Evolutionary conservation across 2,797 vertebrate species (phyloP), one percentile per base, ranked within the genome.

Genomic region (Microchirus variegatus): DNA sequence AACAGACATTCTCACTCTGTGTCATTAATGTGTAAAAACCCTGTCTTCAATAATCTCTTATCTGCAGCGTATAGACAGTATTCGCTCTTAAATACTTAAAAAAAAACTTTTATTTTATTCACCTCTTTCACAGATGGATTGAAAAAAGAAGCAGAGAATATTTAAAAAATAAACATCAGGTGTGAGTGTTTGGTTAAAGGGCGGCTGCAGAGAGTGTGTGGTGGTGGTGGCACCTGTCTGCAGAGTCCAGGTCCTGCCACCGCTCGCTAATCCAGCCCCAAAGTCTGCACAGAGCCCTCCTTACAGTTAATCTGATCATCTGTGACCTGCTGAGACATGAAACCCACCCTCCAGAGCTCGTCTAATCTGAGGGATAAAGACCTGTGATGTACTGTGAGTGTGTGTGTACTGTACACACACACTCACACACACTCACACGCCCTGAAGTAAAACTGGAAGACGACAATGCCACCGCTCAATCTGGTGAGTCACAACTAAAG

Each of bases 291-390:
- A 22, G 22, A 75, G 66, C 70, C 74, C 80, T 69, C 80, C 86
- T 87, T 53, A n/a, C 62, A 67, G 80, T 77, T 91, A 89, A 91
- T 91, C 89, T 89, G 88, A 91, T 91, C 88, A 89, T 91, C 87
- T 87, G 89, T 87, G 84, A 90, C 87, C 87, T 89, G 90, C 89
- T 90, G 89, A 91, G 86, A 87, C 89, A 91, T 89, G 81, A 86
- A 89, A 88, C 86, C 83, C 75, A 85, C 78, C 78, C 70, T 77
- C 47, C 48, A 74, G 71, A 88, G 77, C 82, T 79, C 62, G 59
- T 82, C 46, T 90, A 90, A 88, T 90, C 84, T 77, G 72, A 59
- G 18, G 18, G 46, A 26, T 36, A 41, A 51, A 70, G 49, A 49
- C 43, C 15, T 22, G 41, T 14, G 22, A 17, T n/a, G n/a, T n/a